Evolutionary conservation across 2,113 vertebrate species (phyloP), one percentile per base, ranked within the genome.

Genomic region (Crotalus tigris): DNA sequence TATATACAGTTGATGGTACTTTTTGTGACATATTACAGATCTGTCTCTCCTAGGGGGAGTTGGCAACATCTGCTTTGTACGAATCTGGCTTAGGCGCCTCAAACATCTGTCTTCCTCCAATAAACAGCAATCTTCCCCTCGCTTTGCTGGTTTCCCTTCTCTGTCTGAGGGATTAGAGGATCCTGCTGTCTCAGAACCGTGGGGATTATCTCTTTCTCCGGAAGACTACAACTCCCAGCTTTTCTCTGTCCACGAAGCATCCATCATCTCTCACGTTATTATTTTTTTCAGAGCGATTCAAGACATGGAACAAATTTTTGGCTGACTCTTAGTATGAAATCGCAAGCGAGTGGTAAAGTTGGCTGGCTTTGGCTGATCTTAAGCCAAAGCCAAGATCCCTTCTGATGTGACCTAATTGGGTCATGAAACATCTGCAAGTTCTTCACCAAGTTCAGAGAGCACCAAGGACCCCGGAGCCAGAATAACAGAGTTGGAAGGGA

Each of bases 21-120:
- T 57, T 13, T 13, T 11, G 15, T 53, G 57, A 92, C 85, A 51
- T 33, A 59, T 87, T 61, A 51, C 85, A 87, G 91, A 61, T 59
- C 91, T 33, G 9, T 7, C 6, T 58, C 29, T 44, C 85, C 85
- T 92, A 5, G 29, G 91, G 91, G 85, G 33, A 51, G 55, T 15
- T 21, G 49, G 26, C 44, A 91, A 87, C 91, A 92, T 92, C 85
- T 92, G 91, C 85, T 87, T 51, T 53, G 44, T 61, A 61, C 29
- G 51, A 87, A 17, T 61, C 26, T 33, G 85, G 44, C 46, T 33
- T 24, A 9, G 26, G 87, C 61, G 6, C 44, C 91, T 59, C 23
- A 61, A 87, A 59, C 85, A 92, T 51, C 57, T 87, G 57, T 59
- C 81, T n/a, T 57, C 39, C 44, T 23, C 57, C 26, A 61, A 92